These are phyloP conservation scores for Siniperca obscura DNA, from an alignment of 2,797 vertebrate genomes.

Conservation along the genomic window DNA sequence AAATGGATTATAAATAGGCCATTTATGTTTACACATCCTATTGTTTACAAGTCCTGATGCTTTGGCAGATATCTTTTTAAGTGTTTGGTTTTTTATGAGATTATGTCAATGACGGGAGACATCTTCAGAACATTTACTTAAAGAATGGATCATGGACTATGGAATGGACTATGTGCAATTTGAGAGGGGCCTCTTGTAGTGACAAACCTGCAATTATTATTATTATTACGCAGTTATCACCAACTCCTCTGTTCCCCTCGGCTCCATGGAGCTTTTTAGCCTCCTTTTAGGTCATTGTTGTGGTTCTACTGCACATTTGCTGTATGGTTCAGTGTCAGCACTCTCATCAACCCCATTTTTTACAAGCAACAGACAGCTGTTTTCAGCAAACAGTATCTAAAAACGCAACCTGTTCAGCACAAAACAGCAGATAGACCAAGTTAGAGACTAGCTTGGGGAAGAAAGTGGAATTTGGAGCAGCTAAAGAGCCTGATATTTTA, in stretches of 20 bases:
- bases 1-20: slow-evolving; percentile 1
- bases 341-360: neutral
- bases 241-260: neutral
- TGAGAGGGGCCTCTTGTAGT: neutral
- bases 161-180: neutral
- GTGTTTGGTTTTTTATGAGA: too few relatives aligned
- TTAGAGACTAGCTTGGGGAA: neutral
- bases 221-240: neutral
- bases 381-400: neutral
- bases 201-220: slow-evolving; percentile 10
- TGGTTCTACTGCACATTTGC: neutral
- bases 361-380: neutral
- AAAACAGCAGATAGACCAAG: neutral
- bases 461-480: neutral
- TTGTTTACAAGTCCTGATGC: neutral
- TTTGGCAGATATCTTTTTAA: neutral
- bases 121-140: neutral
- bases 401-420: neutral
- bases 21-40: neutral
- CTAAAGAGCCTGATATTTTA: neutral
- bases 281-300: neutral
- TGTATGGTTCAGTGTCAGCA: neutral
- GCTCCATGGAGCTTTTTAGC: neutral
- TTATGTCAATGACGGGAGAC: neutral
- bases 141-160: too few relatives aligned